Conservation (phyloP, 53 echinoderm and acorn worm genomes). For the Luidia sarsii region DNA sequence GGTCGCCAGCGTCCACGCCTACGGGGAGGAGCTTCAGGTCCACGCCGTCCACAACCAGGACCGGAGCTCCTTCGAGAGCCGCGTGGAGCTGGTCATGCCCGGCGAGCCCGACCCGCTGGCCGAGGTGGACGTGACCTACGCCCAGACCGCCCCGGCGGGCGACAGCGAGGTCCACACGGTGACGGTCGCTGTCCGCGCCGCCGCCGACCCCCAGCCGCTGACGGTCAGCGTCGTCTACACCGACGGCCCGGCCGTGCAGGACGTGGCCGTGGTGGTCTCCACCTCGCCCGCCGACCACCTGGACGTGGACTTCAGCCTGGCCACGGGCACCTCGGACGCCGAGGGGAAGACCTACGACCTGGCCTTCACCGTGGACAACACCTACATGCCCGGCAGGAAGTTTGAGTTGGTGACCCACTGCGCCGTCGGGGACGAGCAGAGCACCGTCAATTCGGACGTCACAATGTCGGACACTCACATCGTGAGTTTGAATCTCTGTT, state of each 20-base stretch:
- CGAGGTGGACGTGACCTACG: conserved; percentile 17
- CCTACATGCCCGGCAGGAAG: conserved; percentile 20
- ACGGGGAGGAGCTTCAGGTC: neutral
- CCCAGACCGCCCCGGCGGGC: neutral
- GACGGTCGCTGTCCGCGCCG: neutral
- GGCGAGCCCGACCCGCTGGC: conserved; percentile 7
- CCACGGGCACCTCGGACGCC: neutral
- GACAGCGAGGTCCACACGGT: conserved; percentile 1
- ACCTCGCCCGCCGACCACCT: neutral
- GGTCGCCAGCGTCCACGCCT: conserved; percentile 3
- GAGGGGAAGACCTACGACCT: conserved; percentile 3
- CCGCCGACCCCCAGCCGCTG: neutral
- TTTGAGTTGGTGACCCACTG: conserved; percentile 16
- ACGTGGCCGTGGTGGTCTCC: neutral
- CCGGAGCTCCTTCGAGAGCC: conserved; percentile 11
- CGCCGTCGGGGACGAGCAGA: neutral
- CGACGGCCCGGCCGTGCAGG: neutral
- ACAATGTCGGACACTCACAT: conserved; percentile 17
- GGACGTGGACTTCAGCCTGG: neutral
- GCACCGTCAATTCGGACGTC: neutral
- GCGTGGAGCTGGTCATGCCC: conserved; percentile 6
- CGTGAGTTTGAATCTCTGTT: conserved; percentile 20
- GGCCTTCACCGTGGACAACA: conserved; percentile 11
- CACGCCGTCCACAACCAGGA: conserved; percentile 20
- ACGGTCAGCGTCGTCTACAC: conserved; percentile 20